Base-by-base conservation (phyloP, 2,888 invertebrate genomes). In the Diachrysia chrysitis region DNA sequence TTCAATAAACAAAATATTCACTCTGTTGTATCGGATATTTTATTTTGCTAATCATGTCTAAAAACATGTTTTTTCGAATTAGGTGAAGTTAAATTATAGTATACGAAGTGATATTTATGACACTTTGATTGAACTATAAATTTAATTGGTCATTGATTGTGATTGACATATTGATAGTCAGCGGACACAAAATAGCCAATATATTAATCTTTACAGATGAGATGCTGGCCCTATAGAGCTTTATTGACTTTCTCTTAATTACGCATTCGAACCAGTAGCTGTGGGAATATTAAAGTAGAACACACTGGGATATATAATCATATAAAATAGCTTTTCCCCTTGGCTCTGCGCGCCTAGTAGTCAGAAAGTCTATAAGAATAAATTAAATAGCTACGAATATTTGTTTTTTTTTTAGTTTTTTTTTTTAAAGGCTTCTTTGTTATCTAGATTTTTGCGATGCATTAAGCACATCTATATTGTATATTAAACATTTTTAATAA, bases 181-280 rank as follows among this genome's bases (percentile, higher is more conserved):
- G 5, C 56, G 58, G 59, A 51, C 57, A 67, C 51, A 59, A 62
- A 46, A 54, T 12, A 53, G 54, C 55, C 66, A 60, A 67, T 79
- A 65, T 46, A 71, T 64, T 66, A 70, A 70, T 64, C 62, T 10
- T 54, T 66, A 63, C 19, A 63, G 58, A 56, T 61, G 58, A 69
- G 42, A 55, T 48, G 54, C 53, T 55, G 56, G 61, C 57, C 63
- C 58, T 66, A 51, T 56, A 35, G 37, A n/a, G 25, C 23, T 55
- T 51, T 32, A 67, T 64, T 58, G 59, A 73, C 74, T 78, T 78
- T 81, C 81, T 68, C 70, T 64, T 66, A 68, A 73, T 81, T 66
- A 73, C n/a, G 12, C 62, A 78, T 68, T 73, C 78, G 55, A 35
- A 70, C 68, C 58, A 57, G 63, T 63, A 69, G 67, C 62, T 73